Evolutionary conservation across 1,140 invertebrate genomes (phyloP).

Genomic region (Dreissena rostriformis): DNA sequence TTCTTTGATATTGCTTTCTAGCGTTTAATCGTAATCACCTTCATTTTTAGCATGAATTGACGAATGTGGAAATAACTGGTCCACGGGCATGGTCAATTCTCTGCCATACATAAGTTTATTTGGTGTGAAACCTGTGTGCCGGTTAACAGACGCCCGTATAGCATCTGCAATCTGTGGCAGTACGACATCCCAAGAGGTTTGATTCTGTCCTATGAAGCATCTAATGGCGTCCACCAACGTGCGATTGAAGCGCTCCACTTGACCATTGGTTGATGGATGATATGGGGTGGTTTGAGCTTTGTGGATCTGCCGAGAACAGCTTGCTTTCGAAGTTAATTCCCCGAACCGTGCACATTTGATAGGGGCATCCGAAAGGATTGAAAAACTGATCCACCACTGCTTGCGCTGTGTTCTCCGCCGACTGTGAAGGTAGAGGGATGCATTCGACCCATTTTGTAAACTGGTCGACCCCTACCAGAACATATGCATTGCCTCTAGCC

Average conservation of each 20-base stretch:
- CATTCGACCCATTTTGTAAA: constrained; percentile 37
- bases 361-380: constrained; percentile 22
- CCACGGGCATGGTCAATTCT: constrained; percentile 34
- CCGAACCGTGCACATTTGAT: constrained; percentile 45
- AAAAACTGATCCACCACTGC: constrained; percentile 16
- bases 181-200: background rate
- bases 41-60: background rate
- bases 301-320: constrained; percentile 27
- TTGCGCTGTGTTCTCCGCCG: constrained; percentile 7
- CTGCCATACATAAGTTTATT: constrained; percentile 40
- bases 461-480: constrained; percentile 25
- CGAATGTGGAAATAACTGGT: constrained; percentile 24
- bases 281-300: constrained; percentile 4
- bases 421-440: constrained; percentile 5
- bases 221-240: constrained; percentile 18
- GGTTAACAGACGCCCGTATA: constrained; percentile 16
- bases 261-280: constrained; percentile 6
- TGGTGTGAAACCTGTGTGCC: constrained; percentile 24
- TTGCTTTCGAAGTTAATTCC: constrained; percentile 55
- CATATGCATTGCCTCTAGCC: constrained; percentile 26
- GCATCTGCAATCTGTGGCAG: constrained; percentile 32
- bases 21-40: background rate
- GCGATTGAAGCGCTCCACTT: constrained; percentile 61
- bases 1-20: background rate
- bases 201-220: constrained; percentile 7